Base-by-base conservation (phyloP, 2,797 vertebrate genomes). In the Brachymystax lenok region DNA sequence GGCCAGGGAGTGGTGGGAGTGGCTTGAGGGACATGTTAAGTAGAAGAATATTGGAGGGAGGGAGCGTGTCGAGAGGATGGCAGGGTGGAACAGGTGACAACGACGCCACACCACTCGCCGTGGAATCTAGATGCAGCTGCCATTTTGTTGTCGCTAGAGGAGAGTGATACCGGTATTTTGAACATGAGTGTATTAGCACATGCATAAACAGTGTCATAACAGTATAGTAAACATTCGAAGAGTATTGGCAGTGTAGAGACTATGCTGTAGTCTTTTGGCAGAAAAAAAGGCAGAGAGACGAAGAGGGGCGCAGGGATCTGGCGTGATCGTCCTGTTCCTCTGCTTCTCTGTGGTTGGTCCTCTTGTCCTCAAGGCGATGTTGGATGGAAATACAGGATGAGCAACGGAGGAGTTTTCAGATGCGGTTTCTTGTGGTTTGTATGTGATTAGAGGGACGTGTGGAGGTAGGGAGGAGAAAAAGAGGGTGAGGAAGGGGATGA, bases 211-310 rank as follows among this genome's bases (percentile, higher is more conserved):
- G 75, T 68, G 79, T 33, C 68, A 69, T 79, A 64, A 77, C 79
- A 75, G 83, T 74, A 82, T 67, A 61, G 69, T 63, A 77, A 77
- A 77, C 79, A 61, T 81, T 81, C 88, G 90, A 83, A 86, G 80
- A 84, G 82, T 88, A 84, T 86, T 87, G 92, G 93, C 91, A 91
- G 59, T 63, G 17, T 63, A 24, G 90, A 90, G 90, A 90, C 21
- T 76, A 69, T 40, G 91, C 92, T 92, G 88, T 80, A 75, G 17
- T 87, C 84, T 87, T 86, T 85, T 63, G 82, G 74, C 80, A 54
- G 21, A 74, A 79, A 74, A 75, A 76, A 77, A 69, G 56, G 8
- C 71, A 82, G 79, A 82, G 72, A 63, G 77, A 78, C 67, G 51
- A n/a, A 28, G 76, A 67, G 12, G n/a, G 51, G 40, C 5, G 46